A percentile compares a stretch with the other conserved stretches of the same genome.
phyloP scores from a whole-genome alignment of 2,888 invertebrate genomes.

The Plagiodera versicolora region DNA sequence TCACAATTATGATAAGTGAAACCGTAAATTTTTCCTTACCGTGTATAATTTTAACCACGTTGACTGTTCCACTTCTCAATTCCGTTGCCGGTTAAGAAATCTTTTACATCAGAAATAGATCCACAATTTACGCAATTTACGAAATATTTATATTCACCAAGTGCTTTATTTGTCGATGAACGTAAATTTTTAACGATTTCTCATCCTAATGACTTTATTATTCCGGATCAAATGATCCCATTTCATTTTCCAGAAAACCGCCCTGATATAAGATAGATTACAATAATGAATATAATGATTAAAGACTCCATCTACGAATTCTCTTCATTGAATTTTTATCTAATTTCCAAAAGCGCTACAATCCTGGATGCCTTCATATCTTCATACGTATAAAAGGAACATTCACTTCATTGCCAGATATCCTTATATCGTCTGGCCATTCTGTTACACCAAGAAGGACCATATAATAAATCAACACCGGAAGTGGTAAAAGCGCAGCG shows the following conservation, averaged over 20 bases:
- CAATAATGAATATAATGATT: too few species aligned
- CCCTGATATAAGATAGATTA: too few species aligned
- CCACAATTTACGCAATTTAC: slow-evolving; percentile 18
- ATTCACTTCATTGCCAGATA: background rate
- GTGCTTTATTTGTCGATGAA: slow-evolving; percentile 31
- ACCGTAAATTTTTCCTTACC: slow-evolving; percentile 14
- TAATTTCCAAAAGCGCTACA: too few species aligned
- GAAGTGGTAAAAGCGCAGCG: slow-evolving; percentile 1
- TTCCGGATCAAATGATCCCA: slow-evolving; percentile 19
- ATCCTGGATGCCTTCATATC: background rate
- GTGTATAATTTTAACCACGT: slow-evolving; percentile 18
- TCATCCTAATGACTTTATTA: slow-evolving; percentile 27
- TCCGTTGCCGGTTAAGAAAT: slow-evolving; percentile 19
- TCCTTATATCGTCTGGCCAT: background rate
- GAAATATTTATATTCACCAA: slow-evolving; percentile 31
- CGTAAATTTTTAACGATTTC: slow-evolving; percentile 27
- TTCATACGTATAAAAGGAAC: background rate
- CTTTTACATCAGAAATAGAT: slow-evolving; percentile 27
- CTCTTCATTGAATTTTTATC: too few species aligned
- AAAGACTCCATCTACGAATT: too few species aligned
- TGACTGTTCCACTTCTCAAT: slow-evolving; percentile 18
- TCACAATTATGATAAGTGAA: slow-evolving; percentile 14
- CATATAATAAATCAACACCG: background rate
- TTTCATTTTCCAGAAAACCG: slow-evolving; percentile 4
- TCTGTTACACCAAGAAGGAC: background rate